Conservation (phyloP, 2,888 invertebrate species). For the Melolontha melolontha region DNA sequence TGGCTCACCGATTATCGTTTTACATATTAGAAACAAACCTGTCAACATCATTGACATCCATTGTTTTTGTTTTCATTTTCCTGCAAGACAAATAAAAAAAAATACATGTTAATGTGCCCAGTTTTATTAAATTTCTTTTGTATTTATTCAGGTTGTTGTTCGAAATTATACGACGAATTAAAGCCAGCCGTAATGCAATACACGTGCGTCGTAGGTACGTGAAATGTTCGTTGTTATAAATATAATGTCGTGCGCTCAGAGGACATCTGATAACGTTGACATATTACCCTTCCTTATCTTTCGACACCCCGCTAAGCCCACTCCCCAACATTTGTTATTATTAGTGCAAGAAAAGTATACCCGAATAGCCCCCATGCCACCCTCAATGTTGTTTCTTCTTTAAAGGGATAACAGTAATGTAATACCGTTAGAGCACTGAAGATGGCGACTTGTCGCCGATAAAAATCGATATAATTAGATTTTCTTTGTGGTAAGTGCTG, state of each 20-base stretch:
- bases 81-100: too few species aligned
- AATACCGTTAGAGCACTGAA: too few species aligned
- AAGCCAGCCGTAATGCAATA: not conserved
- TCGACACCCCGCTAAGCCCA: conserved; percentile 45
- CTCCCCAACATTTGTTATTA: conserved; percentile 41
- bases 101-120: too few species aligned
- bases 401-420: conserved; percentile 5
- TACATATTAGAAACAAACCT: too few species aligned
- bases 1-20: too few species aligned
- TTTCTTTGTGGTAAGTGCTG: conserved; percentile 17
- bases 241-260: conserved; percentile 43
- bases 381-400: conserved; percentile 12
- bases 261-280: conserved; percentile 48
- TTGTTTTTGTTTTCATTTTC: too few species aligned
- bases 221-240: conserved; percentile 14
- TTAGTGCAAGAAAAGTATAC: conserved; percentile 38
- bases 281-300: conserved; percentile 48
- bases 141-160: too few species aligned
- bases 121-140: too few species aligned
- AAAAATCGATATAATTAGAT: conserved; percentile 35
- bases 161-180: not conserved
- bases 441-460: conserved; percentile 3
- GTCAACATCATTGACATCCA: too few species aligned
- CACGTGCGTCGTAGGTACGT: not conserved
- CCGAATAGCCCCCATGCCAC: conserved; percentile 7